Evolutionary conservation across 35 echinoderm and acorn worm species (phyloP).

Genomic region (Antedon bifida): DNA sequence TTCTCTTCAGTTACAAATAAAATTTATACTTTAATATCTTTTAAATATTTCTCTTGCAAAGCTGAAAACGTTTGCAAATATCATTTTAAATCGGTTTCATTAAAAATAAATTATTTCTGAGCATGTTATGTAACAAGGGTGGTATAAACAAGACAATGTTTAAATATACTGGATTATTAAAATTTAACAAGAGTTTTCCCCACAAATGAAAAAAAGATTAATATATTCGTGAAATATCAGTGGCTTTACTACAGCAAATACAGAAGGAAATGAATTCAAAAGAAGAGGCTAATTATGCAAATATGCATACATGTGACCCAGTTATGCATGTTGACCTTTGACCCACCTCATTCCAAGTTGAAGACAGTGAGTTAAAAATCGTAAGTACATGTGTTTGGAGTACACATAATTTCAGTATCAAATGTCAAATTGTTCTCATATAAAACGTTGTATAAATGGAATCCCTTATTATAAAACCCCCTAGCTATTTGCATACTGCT

Average conservation of each 20-base stretch:
- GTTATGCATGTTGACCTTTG: not conserved
- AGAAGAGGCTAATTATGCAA: not conserved
- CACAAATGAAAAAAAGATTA: no score
- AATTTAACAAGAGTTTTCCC: no score
- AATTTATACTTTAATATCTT: not conserved
- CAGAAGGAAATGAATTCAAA: not conserved
- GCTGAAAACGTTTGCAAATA: not conserved
- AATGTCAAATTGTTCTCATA: not conserved
- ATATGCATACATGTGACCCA: not conserved
- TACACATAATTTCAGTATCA: not conserved
- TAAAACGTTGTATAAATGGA: not conserved
- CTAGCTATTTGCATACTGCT: constrained; percentile 2
- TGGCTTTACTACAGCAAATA: no score
- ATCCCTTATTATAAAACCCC: not conserved
- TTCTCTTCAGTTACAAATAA: no score
- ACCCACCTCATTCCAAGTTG: not conserved
- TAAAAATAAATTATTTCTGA: not conserved
- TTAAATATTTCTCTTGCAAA: not conserved
- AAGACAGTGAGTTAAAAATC: not conserved
- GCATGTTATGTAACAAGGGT: not conserved
- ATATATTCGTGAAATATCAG: no score
- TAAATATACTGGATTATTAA: no score
- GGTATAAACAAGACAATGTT: not conserved
- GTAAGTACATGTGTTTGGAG: not conserved
- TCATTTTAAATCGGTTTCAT: not conserved